Percentiles rank a stretch among this genome's conserved stretches.
Evolutionary conservation across 2,113 vertebrate genomes (phyloP).

Genomic region (Pygoscelis adeliae): DNA sequence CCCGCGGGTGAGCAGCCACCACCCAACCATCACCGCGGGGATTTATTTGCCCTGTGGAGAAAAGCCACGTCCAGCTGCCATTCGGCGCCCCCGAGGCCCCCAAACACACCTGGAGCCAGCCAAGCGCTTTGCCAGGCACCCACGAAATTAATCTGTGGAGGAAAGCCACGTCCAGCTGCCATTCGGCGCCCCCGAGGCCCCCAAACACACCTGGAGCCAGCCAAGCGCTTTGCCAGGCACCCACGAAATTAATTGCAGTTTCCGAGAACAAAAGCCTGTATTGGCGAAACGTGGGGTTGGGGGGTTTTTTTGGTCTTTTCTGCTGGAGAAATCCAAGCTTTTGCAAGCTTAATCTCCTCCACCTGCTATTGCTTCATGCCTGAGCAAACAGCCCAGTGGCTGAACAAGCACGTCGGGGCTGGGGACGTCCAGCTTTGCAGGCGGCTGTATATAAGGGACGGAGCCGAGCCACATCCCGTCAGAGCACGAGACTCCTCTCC

Average conservation of each 20-base stretch:
- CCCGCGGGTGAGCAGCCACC: background rate
- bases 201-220: background rate
- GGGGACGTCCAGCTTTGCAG: background rate
- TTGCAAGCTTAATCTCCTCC: background rate
- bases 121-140: accelerated
- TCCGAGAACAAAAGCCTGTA: background rate
- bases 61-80: background rate
- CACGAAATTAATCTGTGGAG: too few species aligned
- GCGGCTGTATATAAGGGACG: background rate
- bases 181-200: accelerated
- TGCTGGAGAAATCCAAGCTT: background rate
- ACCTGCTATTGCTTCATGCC: conserved; percentile 17
- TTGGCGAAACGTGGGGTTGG: accelerated
- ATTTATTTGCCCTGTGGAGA: background rate
- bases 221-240: accelerated
- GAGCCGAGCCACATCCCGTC: accelerated
- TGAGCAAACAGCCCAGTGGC: conserved; percentile 22
- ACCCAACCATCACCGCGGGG: accelerated
- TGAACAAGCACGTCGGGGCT: background rate
- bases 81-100: accelerated
- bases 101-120: background rate
- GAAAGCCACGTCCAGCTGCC: background rate
- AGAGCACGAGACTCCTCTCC: background rate
- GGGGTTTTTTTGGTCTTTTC: background rate
- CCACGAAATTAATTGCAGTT: background rate